Evolutionary conservation across 2,797 vertebrate genomes (phyloP), one percentile per base, ranked within the genome.

Genomic region (Typhlichthys eigenmanni): DNA sequence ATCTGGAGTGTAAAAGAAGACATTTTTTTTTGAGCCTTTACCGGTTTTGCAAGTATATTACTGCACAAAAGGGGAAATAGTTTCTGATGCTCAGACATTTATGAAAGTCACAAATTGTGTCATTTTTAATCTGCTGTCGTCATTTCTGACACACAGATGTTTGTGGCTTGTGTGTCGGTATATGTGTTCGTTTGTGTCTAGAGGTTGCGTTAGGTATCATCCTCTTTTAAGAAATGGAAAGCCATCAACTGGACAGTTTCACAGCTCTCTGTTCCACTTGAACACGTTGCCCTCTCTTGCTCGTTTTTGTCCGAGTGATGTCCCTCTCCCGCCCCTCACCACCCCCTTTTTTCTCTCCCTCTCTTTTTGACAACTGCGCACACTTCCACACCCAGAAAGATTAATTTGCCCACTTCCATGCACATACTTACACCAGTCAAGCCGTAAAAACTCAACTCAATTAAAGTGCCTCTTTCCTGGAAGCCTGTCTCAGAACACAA

Each of bases 401-500:
- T 79, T 80, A 69, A 74, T 79, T 68, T 62, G 45, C 78, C 75
- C 64, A 47, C 64, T 77, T 80, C 77, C 76, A 63, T 72, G 75
- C 75, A 66, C 80, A 76, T 83, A 84, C 85, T 72, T 79, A 87
- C 87, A 88, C 87, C 83, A 89, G 88, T 87, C 85, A 84, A 90
- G 89, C 91, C 87, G 87, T 92, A 92, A 93, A 92, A 91, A 91
- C 82, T 89, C 87, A 89, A 92, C 91, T 92, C 91, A 93, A 93
- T 93, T 92, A 93, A 92, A 92, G 89, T 87, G 89, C 85, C 89
- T 88, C 88, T 91, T 93, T 93, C 92, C 91, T 92, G 92, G 91
- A 93, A 93, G 89, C 85, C 81, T 62, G 87, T 86, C 83, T 88
- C 88, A 91, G 84, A 90, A 87, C 91, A 88, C 86, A 81, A 92